Conservation (phyloP, 2,888 invertebrate species). For the Caenorhabditis sp. region DNA sequence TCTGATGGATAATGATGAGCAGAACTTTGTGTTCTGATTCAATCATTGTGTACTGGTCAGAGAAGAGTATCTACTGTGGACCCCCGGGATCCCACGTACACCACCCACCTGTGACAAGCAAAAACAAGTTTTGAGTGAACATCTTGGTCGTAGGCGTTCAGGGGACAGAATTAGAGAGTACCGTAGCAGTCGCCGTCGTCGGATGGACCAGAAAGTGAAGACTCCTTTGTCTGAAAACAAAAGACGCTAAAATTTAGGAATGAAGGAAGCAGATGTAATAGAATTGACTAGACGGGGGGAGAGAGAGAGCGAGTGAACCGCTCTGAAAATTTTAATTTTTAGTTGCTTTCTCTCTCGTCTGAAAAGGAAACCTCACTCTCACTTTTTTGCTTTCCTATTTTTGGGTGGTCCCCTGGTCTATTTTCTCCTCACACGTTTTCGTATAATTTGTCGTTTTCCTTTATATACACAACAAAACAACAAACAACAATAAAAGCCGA, state of each 20-base stretch:
- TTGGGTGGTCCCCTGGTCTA: slow-evolving; percentile 10
- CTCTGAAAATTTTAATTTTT: slow-evolving; percentile 29
- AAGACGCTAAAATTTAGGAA: slow-evolving; percentile 31
- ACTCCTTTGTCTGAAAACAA: slow-evolving; percentile 41
- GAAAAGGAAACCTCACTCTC: slow-evolving; percentile 22
- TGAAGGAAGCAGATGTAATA: neutral
- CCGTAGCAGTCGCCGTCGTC: neutral
- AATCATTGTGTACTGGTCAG: slow-evolving; percentile 24
- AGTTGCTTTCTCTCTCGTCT: slow-evolving; percentile 6
- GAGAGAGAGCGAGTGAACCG: neutral
- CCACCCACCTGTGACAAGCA: slow-evolving; percentile 46
- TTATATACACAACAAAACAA: slow-evolving; percentile 31
- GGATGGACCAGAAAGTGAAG: slow-evolving; percentile 22
- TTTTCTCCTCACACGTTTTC: slow-evolving; percentile 17
- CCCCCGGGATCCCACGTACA: neutral
- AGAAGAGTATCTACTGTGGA: too few species aligned
- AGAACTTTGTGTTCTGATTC: slow-evolving; percentile 22
- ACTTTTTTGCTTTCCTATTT: slow-evolving; percentile 13
- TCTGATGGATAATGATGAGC: slow-evolving; percentile 27
- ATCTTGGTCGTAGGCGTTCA: slow-evolving; percentile 12
- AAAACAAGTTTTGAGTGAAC: slow-evolving; percentile 23
- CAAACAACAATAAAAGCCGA: slow-evolving; percentile 31
- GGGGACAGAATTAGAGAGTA: slow-evolving; percentile 6
- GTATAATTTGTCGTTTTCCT: slow-evolving; percentile 30
- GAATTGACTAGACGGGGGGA: neutral